Base-by-base conservation (phyloP, 23 tunicate genomes). In the Trididemnum miniatum region DNA sequence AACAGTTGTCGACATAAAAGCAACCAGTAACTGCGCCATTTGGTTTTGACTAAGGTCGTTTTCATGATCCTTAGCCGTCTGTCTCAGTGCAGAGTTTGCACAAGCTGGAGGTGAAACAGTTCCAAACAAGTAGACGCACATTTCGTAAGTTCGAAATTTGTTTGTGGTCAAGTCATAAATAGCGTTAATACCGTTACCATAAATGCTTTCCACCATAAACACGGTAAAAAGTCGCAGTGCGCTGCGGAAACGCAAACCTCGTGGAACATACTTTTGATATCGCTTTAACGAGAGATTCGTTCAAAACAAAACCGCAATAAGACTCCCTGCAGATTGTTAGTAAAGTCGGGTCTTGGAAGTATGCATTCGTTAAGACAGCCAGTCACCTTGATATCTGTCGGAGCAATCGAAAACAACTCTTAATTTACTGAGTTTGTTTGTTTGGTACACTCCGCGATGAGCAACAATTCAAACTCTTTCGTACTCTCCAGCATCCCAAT, bases 351-450 rank as follows among this genome's bases (percentile, higher is more conserved):
- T 15, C 82, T 67, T 28, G 24, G 82, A 9, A 37, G 31, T 73
- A 39, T 5, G 59, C 31, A 20, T 15, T 65, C 85, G 71, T 82
- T 82, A 29, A 82, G 32, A 69, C 77, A 65, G 1, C n/a, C n/a
- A n/a, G n/a, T 66, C n/a, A 3, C 85, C 85, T 22, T 82, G 29
- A 51, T 29, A 82, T 20, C 44, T 59, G 64, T 51, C 77, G 35
- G 89, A 85, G 39, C 83, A 77, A 40, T 85, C 89, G 37, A 85
- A 85, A 34, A 85, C 89, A 9, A 80, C 83, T 34, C 63, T n/a
- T 22, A 77, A 36, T 63, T 85, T 85, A 1, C 65, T 77, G 2
- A 77, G 85, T 73, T 85, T 85, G 3, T 63, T 80, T 29, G 83
- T 76, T 30, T 77, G 89, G 35, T 85, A 65, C 65, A 85, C 89